Base-by-base conservation (phyloP, 2,797 vertebrate species). In the Bothrops alternatus region DNA sequence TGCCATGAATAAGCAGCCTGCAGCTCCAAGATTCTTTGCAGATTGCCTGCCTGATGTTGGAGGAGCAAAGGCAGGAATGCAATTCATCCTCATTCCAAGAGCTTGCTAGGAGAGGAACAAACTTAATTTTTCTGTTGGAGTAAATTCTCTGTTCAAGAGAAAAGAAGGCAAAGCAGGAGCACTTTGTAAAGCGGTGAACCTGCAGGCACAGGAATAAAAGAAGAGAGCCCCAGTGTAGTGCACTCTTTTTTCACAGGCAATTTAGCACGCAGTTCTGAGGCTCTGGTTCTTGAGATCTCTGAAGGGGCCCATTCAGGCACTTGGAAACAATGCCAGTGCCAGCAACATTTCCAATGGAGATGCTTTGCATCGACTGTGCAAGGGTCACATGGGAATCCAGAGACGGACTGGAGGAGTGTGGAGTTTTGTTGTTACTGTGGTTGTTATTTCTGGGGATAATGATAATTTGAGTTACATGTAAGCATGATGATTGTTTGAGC, bases 101-200 rank as follows among this genome's bases (percentile, higher is more conserved):
- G 25, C 95, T 91, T 93, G 50, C 82, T 93, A 85, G 95, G 73
- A 1, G 69, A 94, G 14, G 94, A 93, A 91, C 16, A 56, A 95
- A 95, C 93, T 93, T 93, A 95, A 96, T 96, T 94, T 93, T 93
- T 92, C 94, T 95, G 92, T 26, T 95, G 55, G 92, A 94, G 90
- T 93, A 93, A 95, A 95, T 96, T 92, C 92, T 89, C 32, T 63
- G 96, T 95, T 94, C 92, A 95, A 69, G 91, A 93, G 91, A 88
- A 95, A 89, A 92, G 90, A 91, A 23, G 47, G 87, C 37, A 88
- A 69, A 55, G 73, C 90, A 95, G 87, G 88, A 91, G 89, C 57
- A 0, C 0, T 53, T 53, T 86, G 0, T 16, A 85, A 90, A 14
- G 86, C 3, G 61, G 86, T 16, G 60, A 93, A 90, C 0, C 25